Evolutionary conservation across 2,113 vertebrate species (phyloP).

Genomic region (Ia io): DNA sequence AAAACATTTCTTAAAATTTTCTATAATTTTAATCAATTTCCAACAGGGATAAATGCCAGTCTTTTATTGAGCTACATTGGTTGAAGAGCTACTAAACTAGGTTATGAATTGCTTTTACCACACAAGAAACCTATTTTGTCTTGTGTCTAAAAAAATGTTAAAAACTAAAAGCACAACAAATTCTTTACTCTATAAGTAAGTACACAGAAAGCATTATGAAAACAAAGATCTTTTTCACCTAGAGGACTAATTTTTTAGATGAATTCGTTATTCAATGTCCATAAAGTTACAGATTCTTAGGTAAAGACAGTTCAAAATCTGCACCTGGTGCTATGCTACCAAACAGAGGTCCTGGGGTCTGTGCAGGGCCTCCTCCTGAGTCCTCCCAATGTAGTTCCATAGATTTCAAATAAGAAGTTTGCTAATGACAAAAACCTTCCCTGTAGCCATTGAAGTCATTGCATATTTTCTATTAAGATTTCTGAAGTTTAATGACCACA

Average conservation of each 20-base stretch:
- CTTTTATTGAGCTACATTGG: not conserved
- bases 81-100: not conserved
- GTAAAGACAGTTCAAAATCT: not conserved
- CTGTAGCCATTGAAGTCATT: constrained; percentile 8
- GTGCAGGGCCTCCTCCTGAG: not conserved
- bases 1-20: constrained; percentile 25
- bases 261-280: not conserved
- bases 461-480: constrained; percentile 15
- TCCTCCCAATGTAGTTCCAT: not conserved
- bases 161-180: constrained; percentile 8
- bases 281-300: not conserved
- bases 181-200: not conserved
- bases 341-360: not conserved
- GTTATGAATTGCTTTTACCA: not conserved
- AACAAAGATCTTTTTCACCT: not conserved
- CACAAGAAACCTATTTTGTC: not conserved
- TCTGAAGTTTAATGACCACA: not conserved
- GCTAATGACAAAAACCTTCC: constrained; percentile 20
- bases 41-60: not conserved
- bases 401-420: constrained; percentile 9
- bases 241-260: constrained; percentile 26
- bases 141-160: not conserved
- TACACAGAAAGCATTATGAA: not conserved
- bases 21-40: not conserved
- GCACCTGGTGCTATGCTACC: not conserved